Percentiles rank a stretch among this genome's conserved stretches.
Evolutionary conservation across 2,888 invertebrate species (phyloP).

Genomic region (Lobophora halterata): DNA sequence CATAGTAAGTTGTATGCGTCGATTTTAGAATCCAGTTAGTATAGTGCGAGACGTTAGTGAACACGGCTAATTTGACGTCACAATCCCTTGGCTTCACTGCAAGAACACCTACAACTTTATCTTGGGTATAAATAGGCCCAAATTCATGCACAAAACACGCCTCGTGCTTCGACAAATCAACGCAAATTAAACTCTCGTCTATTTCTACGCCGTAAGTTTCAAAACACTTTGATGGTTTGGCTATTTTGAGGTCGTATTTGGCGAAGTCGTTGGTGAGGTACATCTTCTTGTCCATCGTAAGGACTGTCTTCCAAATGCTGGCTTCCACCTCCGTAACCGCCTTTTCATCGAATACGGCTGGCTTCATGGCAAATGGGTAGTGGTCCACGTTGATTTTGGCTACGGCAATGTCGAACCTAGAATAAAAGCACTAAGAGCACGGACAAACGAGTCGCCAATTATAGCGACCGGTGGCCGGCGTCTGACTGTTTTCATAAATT

Average conservation of each 20-base stretch:
- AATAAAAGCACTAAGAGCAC: no score
- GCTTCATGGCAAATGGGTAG: slow-evolving; percentile 39
- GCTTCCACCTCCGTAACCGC: slow-evolving; percentile 35
- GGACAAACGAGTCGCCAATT: no score
- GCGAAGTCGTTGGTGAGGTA: slow-evolving; percentile 63
- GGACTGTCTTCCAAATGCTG: slow-evolving; percentile 64
- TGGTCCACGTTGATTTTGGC: slow-evolving; percentile 54
- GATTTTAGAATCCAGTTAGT: slow-evolving; percentile 41
- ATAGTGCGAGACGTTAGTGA: slow-evolving; percentile 46
- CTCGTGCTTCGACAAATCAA: slow-evolving; percentile 51
- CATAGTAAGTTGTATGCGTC: slow-evolving; percentile 38
- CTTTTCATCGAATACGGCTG: slow-evolving; percentile 48
- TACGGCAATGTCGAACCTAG: slow-evolving; percentile 65
- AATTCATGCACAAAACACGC: slow-evolving; percentile 68
- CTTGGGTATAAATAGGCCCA: slow-evolving; percentile 54
- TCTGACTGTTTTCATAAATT: no score
- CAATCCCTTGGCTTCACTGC: slow-evolving; percentile 56
- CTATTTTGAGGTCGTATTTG: slow-evolving; percentile 40
- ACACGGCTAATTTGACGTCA: slow-evolving; percentile 45
- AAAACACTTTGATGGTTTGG: slow-evolving; percentile 39
- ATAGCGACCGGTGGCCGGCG: no score
- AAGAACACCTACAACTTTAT: slow-evolving; percentile 58
- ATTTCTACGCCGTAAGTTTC: slow-evolving; percentile 51
- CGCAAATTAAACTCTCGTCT: slow-evolving; percentile 55
- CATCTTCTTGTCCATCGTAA: slow-evolving; percentile 59